Evolutionary conservation across 2,113 vertebrate genomes (phyloP), one percentile per base, ranked within the genome.

Genomic region (Himantopus leucocephalus): DNA sequence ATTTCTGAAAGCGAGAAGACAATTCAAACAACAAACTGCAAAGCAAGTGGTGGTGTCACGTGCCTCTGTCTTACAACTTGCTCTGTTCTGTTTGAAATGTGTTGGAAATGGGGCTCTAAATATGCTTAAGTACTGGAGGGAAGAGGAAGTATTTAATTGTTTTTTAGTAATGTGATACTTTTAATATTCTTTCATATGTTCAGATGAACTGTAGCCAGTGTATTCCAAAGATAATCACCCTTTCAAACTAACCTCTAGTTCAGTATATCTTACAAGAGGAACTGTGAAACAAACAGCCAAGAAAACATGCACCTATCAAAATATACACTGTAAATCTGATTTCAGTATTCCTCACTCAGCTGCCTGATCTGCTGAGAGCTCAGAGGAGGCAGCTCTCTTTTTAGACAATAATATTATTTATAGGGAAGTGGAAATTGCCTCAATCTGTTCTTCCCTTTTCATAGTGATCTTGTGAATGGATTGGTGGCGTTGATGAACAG

Each of bases 401-500:
- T 67, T 84, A 67, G 58, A 59, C 26, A 68, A 47, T 35, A 92
- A 8, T 55, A 32, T 53, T 80, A 56, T 78, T 72, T 80, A 34
- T 58, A 50, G 52, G 50, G 30, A 73, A 91, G 53, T 84, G 10
- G 10, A 63, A 80, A 30, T 9, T 34, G 22, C 1, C 50, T 95
- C 79, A 91, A 80, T 67, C 52, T 30, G 12, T 41, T 74, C 43
- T 83, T 90, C 55, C 8, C 29, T 84, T 95, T 96, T 98, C 85
- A 14, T 83, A 99, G 99, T 43, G 99, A 99, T 89, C 98, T 99
- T 93, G 99, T 99, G 89, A 99, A 99, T 0, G 99, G 99, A 26
- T 98, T 99, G 58, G 99, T 99, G 95, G 97, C 99, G 3, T 95
- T 99, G 97, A 99, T 99, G 99, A 99, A 99, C 98, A 99, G 99